These are phyloP conservation scores for Cactoblastis cactorum DNA, from an alignment of 2,888 invertebrate species.

Conservation along the genomic window DNA sequence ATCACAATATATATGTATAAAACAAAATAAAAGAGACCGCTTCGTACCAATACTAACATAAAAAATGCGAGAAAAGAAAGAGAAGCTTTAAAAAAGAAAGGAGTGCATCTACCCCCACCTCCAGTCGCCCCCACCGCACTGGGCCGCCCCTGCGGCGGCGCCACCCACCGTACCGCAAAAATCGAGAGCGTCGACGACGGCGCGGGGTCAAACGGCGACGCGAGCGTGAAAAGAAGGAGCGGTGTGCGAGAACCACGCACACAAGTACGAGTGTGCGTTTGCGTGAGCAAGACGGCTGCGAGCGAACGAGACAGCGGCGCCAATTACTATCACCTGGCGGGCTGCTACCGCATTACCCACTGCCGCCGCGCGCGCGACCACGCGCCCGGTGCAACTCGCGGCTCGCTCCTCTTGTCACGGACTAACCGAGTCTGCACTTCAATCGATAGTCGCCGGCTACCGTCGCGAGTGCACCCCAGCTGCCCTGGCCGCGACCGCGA, in stretches of 20 bases:
- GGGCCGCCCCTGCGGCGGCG: slow-evolving; percentile 76
- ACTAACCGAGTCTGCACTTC: slow-evolving; percentile 50
- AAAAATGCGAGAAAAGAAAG: slow-evolving; percentile 79
- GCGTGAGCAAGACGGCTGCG: slow-evolving; percentile 75
- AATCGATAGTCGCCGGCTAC: slow-evolving; percentile 55
- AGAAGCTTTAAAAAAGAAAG: slow-evolving; percentile 79
- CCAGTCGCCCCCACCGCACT: slow-evolving; percentile 60
- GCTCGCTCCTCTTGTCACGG: slow-evolving; percentile 58
- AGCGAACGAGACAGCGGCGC: slow-evolving; percentile 76
- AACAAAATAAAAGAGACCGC: slow-evolving; percentile 77
- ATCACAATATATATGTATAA: slow-evolving; percentile 72
- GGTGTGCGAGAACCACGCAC: slow-evolving; percentile 67
- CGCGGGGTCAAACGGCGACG: slow-evolving; percentile 79
- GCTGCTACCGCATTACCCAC: slow-evolving; percentile 82
- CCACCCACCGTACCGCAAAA: slow-evolving; percentile 83
- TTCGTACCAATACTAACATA: slow-evolving; percentile 72
- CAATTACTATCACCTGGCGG: slow-evolving; percentile 82
- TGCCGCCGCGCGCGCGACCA: slow-evolving; percentile 80
- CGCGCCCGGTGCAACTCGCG: slow-evolving; percentile 78
- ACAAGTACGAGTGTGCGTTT: slow-evolving; percentile 60
- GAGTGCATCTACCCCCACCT: slow-evolving; percentile 77
- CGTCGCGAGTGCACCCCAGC: slow-evolving; percentile 51
- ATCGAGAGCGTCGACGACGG: slow-evolving; percentile 79
- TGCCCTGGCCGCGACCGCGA: slow-evolving; percentile 27
- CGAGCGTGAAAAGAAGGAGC: slow-evolving; percentile 78